Conservation (phyloP, 2,113 vertebrate genomes). For the Vicugna pacos region DNA sequence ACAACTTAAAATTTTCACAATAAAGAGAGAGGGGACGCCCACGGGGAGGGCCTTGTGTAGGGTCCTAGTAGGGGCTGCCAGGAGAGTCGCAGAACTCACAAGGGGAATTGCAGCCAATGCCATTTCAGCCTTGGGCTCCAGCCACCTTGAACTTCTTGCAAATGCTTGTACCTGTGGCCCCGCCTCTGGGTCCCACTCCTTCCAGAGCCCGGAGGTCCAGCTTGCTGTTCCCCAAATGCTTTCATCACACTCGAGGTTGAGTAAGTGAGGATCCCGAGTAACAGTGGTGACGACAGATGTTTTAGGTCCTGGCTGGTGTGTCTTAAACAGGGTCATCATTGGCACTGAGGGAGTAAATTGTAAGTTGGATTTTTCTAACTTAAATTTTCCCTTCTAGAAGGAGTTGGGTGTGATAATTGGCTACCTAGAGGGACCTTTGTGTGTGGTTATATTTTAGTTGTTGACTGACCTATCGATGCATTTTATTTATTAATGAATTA, state of each 20-base stretch:
- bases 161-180: not conserved
- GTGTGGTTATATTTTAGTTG: not conserved
- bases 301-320: not conserved
- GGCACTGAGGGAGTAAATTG: not conserved
- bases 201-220: not conserved
- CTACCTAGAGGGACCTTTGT: not conserved
- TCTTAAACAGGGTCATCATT: not conserved
- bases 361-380: not conserved
- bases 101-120: not conserved
- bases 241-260: not conserved
- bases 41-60: rapidly evolving
- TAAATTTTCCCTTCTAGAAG: not conserved
- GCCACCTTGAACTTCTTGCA: not conserved
- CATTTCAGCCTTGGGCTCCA: not conserved
- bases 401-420: not conserved
- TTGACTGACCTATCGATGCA: not conserved
- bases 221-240: not conserved
- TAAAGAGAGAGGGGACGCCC: not conserved
- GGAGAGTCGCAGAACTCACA: not conserved
- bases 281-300: not conserved
- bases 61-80: rapidly evolving
- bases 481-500: not conserved
- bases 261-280: not conserved
- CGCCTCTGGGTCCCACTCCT: not conserved
- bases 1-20: not conserved